Base-by-base conservation (phyloP, 2,888 invertebrate genomes). In the Patella depressa region DNA sequence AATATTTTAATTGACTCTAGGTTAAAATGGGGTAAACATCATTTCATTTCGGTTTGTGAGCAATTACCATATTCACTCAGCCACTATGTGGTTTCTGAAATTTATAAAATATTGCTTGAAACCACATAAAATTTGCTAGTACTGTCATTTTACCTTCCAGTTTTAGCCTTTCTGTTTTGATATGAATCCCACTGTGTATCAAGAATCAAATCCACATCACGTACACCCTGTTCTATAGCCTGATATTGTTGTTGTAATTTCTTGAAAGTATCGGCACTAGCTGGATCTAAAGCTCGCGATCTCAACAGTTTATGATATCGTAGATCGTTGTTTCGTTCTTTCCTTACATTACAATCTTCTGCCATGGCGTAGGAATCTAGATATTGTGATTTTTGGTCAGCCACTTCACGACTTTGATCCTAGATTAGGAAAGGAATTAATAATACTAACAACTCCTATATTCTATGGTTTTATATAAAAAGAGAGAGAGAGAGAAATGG, bases 131-230 rank as follows among this genome's bases (percentile, higher is more conserved):
- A 29, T 3, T 29, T n/a, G 29, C 29, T 29, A 19, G 9, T 24
- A 55, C 75, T 72, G 54, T 80, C 81, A 78, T 78, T 19, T 74
- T 71, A 74, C 78, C 78, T 75, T 14, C 59, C 69, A 19, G 72
- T 77, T 72, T 74, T 78, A 57, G 78, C 85, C 53, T 87, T 88
- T 78, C 84, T 81, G 53, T 82, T 82, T 78, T 87, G 84, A 77
- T 88, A 94, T 79, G 94, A 94, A 53, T 94, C 94, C 96, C 96
- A 96, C 84, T 96, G 95, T 74, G 94, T 93, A 88, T 96, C 96
- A 3, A 97, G 92, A 2, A 94, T 94, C 79, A 94, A 93, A 81
- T 95, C 94, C 0, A 95, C 94, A 88, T 95, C 95, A 3, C 94
- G 93, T 9, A 97, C 88, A 85, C 96, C 96, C 0, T 94, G 95